Percentiles rank a stretch among this genome's conserved stretches.
Conservation (phyloP, 2,113 vertebrate species). For the Mesembrinibis cayennensis region DNA sequence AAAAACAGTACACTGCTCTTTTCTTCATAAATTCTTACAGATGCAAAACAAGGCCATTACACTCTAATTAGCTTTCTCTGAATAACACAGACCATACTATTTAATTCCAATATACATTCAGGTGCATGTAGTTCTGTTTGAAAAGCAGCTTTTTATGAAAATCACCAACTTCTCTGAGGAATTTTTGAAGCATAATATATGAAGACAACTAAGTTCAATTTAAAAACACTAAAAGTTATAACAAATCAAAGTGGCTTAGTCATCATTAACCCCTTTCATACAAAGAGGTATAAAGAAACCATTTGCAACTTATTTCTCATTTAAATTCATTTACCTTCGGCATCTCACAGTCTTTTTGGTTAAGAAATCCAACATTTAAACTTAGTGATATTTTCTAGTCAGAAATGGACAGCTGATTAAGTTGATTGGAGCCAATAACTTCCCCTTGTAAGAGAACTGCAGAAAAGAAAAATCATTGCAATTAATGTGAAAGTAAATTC, state of each 20-base stretch:
- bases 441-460: background rate
- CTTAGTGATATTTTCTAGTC: background rate
- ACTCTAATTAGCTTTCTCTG: background rate
- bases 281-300: background rate
- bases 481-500: background rate
- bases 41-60: background rate
- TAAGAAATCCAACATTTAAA: background rate
- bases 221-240: background rate
- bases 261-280: background rate
- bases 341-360: background rate
- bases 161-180: background rate
- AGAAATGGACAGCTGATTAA: background rate
- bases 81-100: background rate
- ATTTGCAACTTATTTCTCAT: background rate
- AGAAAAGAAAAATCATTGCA: background rate
- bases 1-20: background rate
- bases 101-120: background rate
- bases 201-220: background rate
- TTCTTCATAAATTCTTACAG: background rate
- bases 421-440: background rate
- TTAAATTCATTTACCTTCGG: background rate
- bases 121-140: background rate
- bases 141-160: background rate
- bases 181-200: background rate
- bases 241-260: background rate